Evolutionary conservation across 2,113 vertebrate genomes (phyloP).

Genomic region (Amblyopsis rosae): DNA sequence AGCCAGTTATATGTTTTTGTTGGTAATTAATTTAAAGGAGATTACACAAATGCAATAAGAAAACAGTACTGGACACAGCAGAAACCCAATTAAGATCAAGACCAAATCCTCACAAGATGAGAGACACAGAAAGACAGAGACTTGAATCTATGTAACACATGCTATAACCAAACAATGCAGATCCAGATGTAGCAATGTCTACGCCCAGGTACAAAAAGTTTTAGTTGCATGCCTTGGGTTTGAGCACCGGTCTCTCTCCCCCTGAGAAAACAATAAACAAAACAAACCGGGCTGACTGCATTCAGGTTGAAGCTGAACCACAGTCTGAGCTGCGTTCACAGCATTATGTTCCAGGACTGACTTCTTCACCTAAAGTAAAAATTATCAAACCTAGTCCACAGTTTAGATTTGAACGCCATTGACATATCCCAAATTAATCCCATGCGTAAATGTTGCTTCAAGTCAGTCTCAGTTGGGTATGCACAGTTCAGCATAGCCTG

Average conservation of each 20-base stretch:
- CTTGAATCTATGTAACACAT: conserved; percentile 17
- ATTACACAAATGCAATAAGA: not conserved
- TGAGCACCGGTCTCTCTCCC: conserved; percentile 69
- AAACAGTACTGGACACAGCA: conserved; percentile 22
- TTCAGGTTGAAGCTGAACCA: conserved; percentile 61
- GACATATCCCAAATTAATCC: conserved; percentile 24
- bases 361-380: conserved; percentile 75
- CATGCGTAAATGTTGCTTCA: too few relatives aligned
- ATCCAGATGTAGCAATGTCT: conserved; percentile 58
- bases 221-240: conserved; percentile 70
- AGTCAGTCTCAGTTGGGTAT: too few relatives aligned
- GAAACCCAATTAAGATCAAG: conserved; percentile 59
- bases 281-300: conserved; percentile 72
- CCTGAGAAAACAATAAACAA: conserved; percentile 72
- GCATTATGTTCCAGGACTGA: conserved; percentile 70
- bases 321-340: conserved; percentile 70
- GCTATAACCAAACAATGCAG: conserved; percentile 25
- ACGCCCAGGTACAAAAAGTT: conserved; percentile 64
- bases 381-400: conserved; percentile 56
- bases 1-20: conserved; percentile 47
- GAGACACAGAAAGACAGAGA: conserved; percentile 20
- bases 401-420: conserved; percentile 50
- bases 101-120: conserved; percentile 61
- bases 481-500: conserved; percentile 31
- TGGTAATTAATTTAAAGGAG: too few relatives aligned